A percentile compares a stretch with the other conserved stretches of the same genome.
Conservation (phyloP, 2,797 vertebrate species). For the Sparidentex hasta region DNA sequence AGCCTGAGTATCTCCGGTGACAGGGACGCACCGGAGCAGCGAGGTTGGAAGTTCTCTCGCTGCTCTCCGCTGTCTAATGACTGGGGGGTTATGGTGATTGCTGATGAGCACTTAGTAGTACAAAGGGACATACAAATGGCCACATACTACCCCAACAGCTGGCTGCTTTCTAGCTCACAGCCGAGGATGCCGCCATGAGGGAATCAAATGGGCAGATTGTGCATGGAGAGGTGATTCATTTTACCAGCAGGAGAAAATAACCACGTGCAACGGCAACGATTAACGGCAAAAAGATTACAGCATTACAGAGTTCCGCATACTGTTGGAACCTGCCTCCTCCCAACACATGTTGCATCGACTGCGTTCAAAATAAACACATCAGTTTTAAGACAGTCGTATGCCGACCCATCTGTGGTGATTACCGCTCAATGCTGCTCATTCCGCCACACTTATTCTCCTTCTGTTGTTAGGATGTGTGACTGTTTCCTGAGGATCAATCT, state of each 20-base stretch:
- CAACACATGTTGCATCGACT: slow-evolving; percentile 30
- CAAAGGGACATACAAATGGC: slow-evolving; percentile 56
- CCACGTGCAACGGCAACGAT: slow-evolving; percentile 25
- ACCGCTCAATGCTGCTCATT: slow-evolving; percentile 25
- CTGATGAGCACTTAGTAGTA: slow-evolving; percentile 63
- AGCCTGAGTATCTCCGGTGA: neutral
- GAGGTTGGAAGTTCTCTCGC: slow-evolving; percentile 42
- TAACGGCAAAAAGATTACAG: slow-evolving; percentile 10
- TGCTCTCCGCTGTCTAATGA: slow-evolving; percentile 53
- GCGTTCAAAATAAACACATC: neutral
- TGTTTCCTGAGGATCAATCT: slow-evolving; percentile 9
- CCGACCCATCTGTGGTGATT: slow-evolving; percentile 47
- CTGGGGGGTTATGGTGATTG: slow-evolving; percentile 56
- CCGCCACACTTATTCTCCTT: neutral
- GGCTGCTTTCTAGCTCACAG: slow-evolving; percentile 57
- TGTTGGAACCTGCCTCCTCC: neutral
- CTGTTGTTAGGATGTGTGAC: neutral
- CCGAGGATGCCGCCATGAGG: slow-evolving; percentile 34
- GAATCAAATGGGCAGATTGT: slow-evolving; percentile 44
- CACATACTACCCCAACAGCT: slow-evolving; percentile 64
- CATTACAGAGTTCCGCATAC: neutral
- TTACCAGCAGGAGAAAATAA: slow-evolving; percentile 41
- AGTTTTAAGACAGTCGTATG: slow-evolving; percentile 34
- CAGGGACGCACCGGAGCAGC: slow-evolving; percentile 14
- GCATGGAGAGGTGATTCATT: slow-evolving; percentile 55